Conservation (phyloP, 2,888 invertebrate genomes). For the Nomada lathburiana region DNA sequence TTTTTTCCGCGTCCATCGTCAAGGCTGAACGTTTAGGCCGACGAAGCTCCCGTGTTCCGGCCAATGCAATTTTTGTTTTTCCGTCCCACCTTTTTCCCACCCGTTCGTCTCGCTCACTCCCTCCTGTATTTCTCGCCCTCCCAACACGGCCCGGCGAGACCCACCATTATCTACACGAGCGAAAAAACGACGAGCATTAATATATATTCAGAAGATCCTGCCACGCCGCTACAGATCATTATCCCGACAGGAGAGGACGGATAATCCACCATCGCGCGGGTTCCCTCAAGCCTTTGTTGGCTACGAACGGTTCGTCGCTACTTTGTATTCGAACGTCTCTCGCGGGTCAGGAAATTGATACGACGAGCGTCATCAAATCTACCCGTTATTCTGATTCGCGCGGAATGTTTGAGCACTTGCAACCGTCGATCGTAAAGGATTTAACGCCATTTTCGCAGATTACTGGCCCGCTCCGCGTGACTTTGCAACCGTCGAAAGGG, state of each 20-base stretch:
- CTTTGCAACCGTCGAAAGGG: neutral
- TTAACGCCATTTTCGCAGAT: slow-evolving; percentile 23
- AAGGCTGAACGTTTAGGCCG: slow-evolving; percentile 38
- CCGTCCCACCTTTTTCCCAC: slow-evolving; percentile 24
- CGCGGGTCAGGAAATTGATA: slow-evolving; percentile 34
- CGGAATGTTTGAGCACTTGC: neutral
- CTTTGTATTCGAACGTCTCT: slow-evolving; percentile 18
- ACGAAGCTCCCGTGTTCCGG: slow-evolving; percentile 59
- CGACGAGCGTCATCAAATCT: slow-evolving; percentile 8
- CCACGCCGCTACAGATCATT: slow-evolving; percentile 60
- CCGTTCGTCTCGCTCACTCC: neutral
- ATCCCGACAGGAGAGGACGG: slow-evolving; percentile 51
- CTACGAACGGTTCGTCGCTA: slow-evolving; percentile 23
- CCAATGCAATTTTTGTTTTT: slow-evolving; percentile 46
- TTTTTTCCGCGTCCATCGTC: slow-evolving; percentile 47
- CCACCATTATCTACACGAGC: slow-evolving; percentile 66
- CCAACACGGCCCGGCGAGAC: slow-evolving; percentile 52
- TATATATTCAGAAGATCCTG: slow-evolving; percentile 70
- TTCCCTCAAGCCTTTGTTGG: slow-evolving; percentile 48
- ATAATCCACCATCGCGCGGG: slow-evolving; percentile 50
- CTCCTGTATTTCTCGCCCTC: slow-evolving; percentile 39
- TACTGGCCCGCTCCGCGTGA: slow-evolving; percentile 26
- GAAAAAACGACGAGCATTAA: slow-evolving; percentile 70
- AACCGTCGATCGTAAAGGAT: slow-evolving; percentile 19
- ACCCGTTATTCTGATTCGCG: slow-evolving; percentile 16